Evolutionary conservation across 2,797 vertebrate genomes (phyloP).

Genomic region (Anguilla marmorata): DNA sequence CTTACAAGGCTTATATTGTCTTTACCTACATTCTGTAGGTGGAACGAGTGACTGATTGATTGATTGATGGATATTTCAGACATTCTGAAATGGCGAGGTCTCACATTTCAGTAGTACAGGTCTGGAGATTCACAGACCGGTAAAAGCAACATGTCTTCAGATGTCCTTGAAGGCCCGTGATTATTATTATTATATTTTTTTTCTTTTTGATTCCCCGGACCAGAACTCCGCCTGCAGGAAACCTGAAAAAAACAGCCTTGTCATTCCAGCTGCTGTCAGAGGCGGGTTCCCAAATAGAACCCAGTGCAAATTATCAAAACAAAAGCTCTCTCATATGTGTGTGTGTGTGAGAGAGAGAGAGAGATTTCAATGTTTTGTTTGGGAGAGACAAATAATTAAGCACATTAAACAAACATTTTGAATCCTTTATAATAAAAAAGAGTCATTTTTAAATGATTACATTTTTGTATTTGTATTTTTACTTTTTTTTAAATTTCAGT

Average conservation of each 20-base stretch:
- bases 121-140: slow-evolving; percentile 45
- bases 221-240: slow-evolving; percentile 74
- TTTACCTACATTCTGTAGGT: not conserved
- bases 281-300: slow-evolving; percentile 60
- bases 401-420: not conserved
- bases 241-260: slow-evolving; percentile 67
- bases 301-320: not conserved
- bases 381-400: not conserved
- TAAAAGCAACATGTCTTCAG: slow-evolving; percentile 51
- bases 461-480: slow-evolving; percentile 23
- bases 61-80: not conserved
- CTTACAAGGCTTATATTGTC: not conserved
- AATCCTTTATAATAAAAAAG: not conserved
- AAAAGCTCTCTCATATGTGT: not conserved
- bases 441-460: not conserved
- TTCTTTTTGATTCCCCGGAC: slow-evolving; percentile 36
- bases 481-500: slow-evolving; percentile 38
- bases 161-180: slow-evolving; percentile 55
- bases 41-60: not conserved
- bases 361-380: slow-evolving; percentile 49
- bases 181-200: slow-evolving; percentile 19
- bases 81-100: slow-evolving; percentile 13
- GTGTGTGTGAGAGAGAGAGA: slow-evolving; percentile 65
- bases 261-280: slow-evolving; percentile 77
- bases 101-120: slow-evolving; percentile 49